A percentile compares a stretch with the other conserved stretches of the same genome.
Conservation (phyloP, 2,113 vertebrate species). For the Dicaeum eximium region DNA sequence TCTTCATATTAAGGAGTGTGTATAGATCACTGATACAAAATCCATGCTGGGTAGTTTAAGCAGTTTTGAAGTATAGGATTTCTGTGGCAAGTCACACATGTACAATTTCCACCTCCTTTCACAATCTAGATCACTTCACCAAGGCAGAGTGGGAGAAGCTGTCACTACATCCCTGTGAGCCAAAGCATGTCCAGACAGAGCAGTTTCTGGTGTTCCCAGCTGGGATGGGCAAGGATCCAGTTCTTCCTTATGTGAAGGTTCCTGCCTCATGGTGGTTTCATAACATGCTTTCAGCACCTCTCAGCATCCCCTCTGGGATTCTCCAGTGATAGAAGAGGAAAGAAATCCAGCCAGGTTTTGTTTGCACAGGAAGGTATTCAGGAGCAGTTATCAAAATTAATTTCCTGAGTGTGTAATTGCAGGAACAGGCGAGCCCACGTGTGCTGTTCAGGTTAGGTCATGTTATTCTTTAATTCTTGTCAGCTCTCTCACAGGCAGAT, state of each 20-base stretch:
- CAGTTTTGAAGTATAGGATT: not conserved
- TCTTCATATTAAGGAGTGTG: not conserved
- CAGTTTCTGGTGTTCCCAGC: fast-evolving
- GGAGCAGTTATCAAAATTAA: not conserved
- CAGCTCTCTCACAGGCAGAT: not conserved
- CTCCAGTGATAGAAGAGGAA: not conserved
- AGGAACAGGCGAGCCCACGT: fast-evolving
- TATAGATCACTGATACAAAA: not conserved
- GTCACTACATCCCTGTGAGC: not conserved
- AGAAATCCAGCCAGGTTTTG: not conserved
- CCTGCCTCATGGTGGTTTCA: not conserved
- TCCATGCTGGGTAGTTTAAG: not conserved
- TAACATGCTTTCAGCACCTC: not conserved
- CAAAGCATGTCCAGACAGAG: not conserved
- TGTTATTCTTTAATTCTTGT: not conserved
- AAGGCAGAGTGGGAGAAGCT: not conserved
- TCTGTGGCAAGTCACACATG: fast-evolving
- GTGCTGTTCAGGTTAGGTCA: not conserved
- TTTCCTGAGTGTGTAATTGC: not conserved
- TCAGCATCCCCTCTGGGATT: not conserved
- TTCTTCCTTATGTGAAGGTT: not conserved
- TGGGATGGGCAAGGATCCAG: not conserved
- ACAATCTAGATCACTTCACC: not conserved
- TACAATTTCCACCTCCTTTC: not conserved
- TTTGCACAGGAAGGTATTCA: not conserved